A percentile compares a stretch with the other conserved stretches of the same genome.
Evolutionary conservation across 2,888 invertebrate genomes (phyloP).

Genomic region (Macrostomum cliftonense): DNA sequence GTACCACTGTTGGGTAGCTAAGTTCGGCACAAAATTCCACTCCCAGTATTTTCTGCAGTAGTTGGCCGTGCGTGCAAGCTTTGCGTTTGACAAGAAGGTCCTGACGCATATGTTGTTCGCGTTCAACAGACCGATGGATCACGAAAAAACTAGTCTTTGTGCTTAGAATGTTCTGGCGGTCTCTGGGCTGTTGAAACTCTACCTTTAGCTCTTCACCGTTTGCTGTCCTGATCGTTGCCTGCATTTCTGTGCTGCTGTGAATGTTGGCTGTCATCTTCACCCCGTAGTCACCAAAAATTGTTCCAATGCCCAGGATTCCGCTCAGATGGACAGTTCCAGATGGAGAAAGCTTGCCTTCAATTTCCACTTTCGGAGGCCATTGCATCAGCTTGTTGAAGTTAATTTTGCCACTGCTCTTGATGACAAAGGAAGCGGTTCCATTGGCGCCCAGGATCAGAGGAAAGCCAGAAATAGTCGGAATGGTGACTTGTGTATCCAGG

Average conservation of each 20-base stretch:
- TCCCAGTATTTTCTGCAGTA: slow-evolving; percentile 2
- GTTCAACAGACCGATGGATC: slow-evolving; percentile 3
- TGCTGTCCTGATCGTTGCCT: slow-evolving; percentile 52
- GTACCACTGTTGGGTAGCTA: neutral
- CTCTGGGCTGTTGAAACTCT: slow-evolving; percentile 59
- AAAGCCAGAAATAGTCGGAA: slow-evolving; percentile 66
- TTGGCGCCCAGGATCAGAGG: slow-evolving; percentile 64
- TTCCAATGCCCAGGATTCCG: slow-evolving; percentile 64
- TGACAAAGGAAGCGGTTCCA: slow-evolving; percentile 64
- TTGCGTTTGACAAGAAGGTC: neutral
- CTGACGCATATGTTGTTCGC: neutral
- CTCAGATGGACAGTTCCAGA: slow-evolving; percentile 64
- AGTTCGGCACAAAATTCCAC: slow-evolving; percentile 3
- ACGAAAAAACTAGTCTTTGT: slow-evolving; percentile 18
- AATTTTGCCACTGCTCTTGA: slow-evolving; percentile 59
- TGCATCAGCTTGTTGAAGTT: slow-evolving; percentile 47
- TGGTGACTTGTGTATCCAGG: slow-evolving; percentile 63
- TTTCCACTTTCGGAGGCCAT: slow-evolving; percentile 46
- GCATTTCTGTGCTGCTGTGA: slow-evolving; percentile 63
- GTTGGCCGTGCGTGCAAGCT: neutral
- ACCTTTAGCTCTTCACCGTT: slow-evolving; percentile 51
- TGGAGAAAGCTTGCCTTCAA: slow-evolving; percentile 62
- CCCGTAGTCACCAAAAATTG: slow-evolving; percentile 58
- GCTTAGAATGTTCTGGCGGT: slow-evolving; percentile 65
- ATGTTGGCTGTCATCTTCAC: slow-evolving; percentile 63